Evolutionary conservation across 1,140 invertebrate genomes (phyloP), one percentile per base, ranked within the genome.

Genomic region (Zophobas atratus): DNA sequence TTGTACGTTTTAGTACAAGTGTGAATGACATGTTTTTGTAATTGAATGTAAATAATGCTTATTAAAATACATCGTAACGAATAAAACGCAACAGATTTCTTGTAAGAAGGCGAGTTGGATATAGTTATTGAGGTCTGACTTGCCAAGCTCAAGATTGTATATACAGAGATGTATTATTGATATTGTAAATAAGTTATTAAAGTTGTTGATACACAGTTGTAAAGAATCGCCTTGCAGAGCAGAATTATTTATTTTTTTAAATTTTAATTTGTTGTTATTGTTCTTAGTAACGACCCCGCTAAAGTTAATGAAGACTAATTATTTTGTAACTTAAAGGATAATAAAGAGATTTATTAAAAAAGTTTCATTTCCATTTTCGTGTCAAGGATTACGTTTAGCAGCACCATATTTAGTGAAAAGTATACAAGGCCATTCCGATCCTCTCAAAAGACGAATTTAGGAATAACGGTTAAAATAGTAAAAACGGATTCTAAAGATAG

Each of bases 1-100:
- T 86, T 88, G 86, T 90, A 87, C 89, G 89, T 90, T 90, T 85
- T 90, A 90, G 89, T 88, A 90, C 87, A 87, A 81, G 79, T 73
- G 77, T 85, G 80, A 83, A 35, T 67, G 60, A 43, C 8, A 32
- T 67, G 33, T 43, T 67, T 43, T 67, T 41, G 60, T 67, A 67
- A 67, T 43, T 67, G 60, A 43, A 67, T 67, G 60, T 67, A 67
- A 67, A 67, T 67, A 67, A 67, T 67, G 60, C 60, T 67, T 67
- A 43, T 67, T 67, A 67, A 67, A 67, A 63, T 67, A 39, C 33
- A 67, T 63, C 39, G 39, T 63, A 63, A 63, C 57, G n/a, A 6
- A 43, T n/a, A 51, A 51, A 51, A 6, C 49, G 49, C 49, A 20
- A 20, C 20, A 51, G n/a, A 51, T 51, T 20, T 51, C n/a, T 46